Evolutionary conservation across 2,888 invertebrate genomes (phyloP).

Genomic region (Patella ulyssiponensis): DNA sequence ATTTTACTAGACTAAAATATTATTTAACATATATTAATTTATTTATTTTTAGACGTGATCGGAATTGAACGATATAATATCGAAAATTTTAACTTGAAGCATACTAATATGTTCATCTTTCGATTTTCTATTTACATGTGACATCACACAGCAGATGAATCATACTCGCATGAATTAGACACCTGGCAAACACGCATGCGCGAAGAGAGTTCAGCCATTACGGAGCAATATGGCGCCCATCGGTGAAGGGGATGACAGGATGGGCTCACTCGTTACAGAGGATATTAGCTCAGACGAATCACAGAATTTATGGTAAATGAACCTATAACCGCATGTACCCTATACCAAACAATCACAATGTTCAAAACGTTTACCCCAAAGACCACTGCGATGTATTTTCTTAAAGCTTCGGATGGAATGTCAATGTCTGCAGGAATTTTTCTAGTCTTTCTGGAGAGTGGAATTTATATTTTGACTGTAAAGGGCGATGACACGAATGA

Average conservation of each 20-base stretch:
- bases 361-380: too few species aligned
- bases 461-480: too few species aligned
- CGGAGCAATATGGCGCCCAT: constrained; percentile 69
- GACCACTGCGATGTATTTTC: too few species aligned
- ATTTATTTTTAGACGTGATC: too few species aligned
- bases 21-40: too few species aligned
- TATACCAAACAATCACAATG: too few species aligned
- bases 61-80: too few species aligned
- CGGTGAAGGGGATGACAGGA: constrained; percentile 64
- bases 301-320: constrained; percentile 65
- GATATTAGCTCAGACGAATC: constrained; percentile 54
- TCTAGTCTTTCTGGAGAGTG: neutral
- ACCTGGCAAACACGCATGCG: constrained; percentile 12
- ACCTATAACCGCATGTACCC: too few species aligned
- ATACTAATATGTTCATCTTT: neutral
- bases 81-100: too few species aligned
- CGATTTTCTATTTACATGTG: constrained; percentile 17
- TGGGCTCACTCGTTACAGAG: constrained; percentile 57
- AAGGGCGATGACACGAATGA: too few species aligned
- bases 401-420: too few species aligned
- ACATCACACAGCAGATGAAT: constrained; percentile 42
- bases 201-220: constrained; percentile 27
- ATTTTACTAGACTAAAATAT: too few species aligned
- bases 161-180: constrained; percentile 37
- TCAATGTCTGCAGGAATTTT: constrained; percentile 11